Evolutionary conservation across 2,797 vertebrate species (phyloP), one percentile per base, ranked within the genome.

Genomic region (Pipistrellus pygmaeus): DNA sequence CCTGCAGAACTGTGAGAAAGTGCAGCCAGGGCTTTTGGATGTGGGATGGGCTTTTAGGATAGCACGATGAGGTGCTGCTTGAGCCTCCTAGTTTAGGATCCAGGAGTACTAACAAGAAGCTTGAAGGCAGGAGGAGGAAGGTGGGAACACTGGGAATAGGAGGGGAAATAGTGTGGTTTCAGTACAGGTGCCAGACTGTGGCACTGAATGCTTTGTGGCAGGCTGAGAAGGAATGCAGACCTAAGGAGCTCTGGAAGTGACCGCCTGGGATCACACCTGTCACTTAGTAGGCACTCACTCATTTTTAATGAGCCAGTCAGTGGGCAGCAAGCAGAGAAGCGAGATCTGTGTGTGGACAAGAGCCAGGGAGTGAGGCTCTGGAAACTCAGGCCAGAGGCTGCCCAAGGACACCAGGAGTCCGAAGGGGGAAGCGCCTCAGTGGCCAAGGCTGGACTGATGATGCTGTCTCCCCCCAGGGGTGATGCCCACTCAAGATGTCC

Each of bases 401-500:
- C 41, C 38, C 30, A 32, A 30, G 51, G 38, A 62, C n/a, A 13
- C 30, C 3, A 1, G 44, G 62, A 48, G 51, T 20, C 83, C 11
- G 5, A 23, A 32, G 60, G 20, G 17, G 46, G 46, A n/a, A n/a
- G 30, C 2, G 0, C 30, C 32, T 41, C 13, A 17, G 68, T 3
- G 27, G 51, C 35, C 46, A 15, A 2, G 41, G 38, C 30, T 25
- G 15, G 48, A 62, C 78, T 95, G 48, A 94, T 7, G 10, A 38
- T 5, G 48, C n/a, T 77, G 15, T 89, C 85, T 69, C 46, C 94
- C 83, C 91, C 86, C 97, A 99, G 99, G 99, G 1, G 98, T 99
- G 88, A 98, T 99, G 30, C 98, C 98, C 57, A 99, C 99, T 23
- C 99, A 99, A 97, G 99, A 99, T 6, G 99, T 99, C 73, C 98